A percentile compares a stretch with the other conserved stretches of the same genome.
phyloP scores from a whole-genome alignment of 2,888 invertebrate genomes.

The Apeira syringaria region DNA sequence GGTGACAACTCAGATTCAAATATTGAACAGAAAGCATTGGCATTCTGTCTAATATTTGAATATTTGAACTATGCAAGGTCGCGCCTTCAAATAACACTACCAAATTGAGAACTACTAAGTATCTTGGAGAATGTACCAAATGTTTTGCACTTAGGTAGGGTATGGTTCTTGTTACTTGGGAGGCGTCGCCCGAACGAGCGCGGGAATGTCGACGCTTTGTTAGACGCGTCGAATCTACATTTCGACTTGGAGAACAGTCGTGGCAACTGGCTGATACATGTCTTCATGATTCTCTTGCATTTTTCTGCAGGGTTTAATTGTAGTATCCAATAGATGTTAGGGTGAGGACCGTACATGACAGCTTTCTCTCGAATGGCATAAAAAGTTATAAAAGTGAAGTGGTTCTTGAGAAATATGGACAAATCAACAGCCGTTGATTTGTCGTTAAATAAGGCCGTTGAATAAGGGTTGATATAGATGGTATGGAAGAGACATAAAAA shows the following conservation, averaged over 20 bases:
- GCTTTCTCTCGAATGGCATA: neutral
- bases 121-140: conserved; percentile 46
- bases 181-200: conserved; percentile 57
- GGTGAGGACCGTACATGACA: neutral
- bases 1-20: too few species aligned
- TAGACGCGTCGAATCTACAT: conserved; percentile 58
- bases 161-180: conserved; percentile 70
- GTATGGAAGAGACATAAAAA: too few species aligned
- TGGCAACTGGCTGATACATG: conserved; percentile 69
- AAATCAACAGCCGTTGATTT: too few species aligned
- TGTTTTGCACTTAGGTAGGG: conserved; percentile 72
- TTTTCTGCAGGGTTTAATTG: conserved; percentile 52
- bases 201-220: conserved; percentile 72
- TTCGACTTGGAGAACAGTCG: conserved; percentile 71
- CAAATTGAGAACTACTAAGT: neutral
- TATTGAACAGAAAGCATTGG: too few species aligned
- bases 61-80: too few species aligned
- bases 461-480: too few species aligned
- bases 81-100: neutral
- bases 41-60: too few species aligned
- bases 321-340: conserved; percentile 21
- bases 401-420: too few species aligned
- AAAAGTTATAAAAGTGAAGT: too few species aligned
- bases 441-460: too few species aligned
- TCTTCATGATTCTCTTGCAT: conserved; percentile 75